A percentile compares a stretch with the other conserved stretches of the same genome.
Evolutionary conservation across 1,140 invertebrate species (phyloP).

Genomic region (Pogonomyrmex barbatus): DNA sequence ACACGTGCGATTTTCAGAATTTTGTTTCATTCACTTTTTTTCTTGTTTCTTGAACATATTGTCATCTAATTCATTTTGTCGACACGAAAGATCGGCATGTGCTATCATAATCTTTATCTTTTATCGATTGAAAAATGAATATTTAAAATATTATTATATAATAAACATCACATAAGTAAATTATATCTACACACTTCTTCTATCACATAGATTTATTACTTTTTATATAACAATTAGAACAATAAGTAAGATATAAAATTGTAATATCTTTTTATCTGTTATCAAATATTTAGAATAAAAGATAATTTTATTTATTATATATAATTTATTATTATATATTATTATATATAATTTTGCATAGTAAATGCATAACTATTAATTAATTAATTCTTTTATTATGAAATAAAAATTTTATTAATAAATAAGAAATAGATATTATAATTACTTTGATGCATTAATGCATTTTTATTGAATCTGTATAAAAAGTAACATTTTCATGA

Average conservation of each 20-base stretch:
- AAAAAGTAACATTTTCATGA: neutral
- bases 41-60: neutral
- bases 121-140: neutral
- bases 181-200: too few species aligned
- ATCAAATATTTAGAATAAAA: neutral
- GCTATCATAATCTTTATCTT: neutral
- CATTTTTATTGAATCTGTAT: neutral
- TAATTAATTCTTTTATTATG: neutral
- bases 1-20: neutral
- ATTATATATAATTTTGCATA: neutral
- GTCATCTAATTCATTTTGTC: conserved; percentile 5
- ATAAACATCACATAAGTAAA: neutral
- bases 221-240: neutral
- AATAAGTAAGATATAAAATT: neutral
- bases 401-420: conserved; percentile 3
- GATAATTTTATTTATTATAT: neutral
- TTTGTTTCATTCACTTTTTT: conserved; percentile 9
- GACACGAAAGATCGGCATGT: conserved; percentile 2
- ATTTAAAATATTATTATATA: neutral
- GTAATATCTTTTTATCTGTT: neutral
- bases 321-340: too few species aligned
- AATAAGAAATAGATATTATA: neutral
- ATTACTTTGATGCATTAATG: neutral
- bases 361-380: neutral
- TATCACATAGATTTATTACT: neutral